Evolutionary conservation across 2,113 vertebrate genomes (phyloP).

Genomic region (Panthera leo): DNA sequence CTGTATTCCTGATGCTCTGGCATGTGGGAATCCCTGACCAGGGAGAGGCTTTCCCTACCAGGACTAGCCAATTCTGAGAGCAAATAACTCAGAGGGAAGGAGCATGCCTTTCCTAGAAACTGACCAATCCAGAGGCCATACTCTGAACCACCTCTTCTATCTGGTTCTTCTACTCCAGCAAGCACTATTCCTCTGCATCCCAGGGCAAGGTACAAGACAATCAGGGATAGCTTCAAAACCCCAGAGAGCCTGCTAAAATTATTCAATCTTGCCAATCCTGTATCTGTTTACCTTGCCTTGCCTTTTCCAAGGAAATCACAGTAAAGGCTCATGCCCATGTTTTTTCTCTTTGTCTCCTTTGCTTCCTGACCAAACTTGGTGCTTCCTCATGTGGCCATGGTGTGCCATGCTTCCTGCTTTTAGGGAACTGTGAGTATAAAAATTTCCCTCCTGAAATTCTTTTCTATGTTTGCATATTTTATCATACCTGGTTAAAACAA

Average conservation of each 20-base stretch:
- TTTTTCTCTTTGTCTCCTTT: neutral
- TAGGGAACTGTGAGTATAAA: neutral
- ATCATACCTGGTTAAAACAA: neutral
- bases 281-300: neutral
- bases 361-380: neutral
- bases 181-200: neutral
- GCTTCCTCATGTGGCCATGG: neutral
- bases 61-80: too few species aligned
- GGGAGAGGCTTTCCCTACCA: neutral
- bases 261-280: neutral
- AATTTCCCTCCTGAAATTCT: neutral
- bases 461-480: neutral
- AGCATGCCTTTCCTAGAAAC: neutral
- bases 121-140: neutral
- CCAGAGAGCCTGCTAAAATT: neutral
- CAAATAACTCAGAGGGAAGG: neutral
- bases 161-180: neutral
- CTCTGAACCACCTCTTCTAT: neutral
- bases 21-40: neutral
- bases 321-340: neutral
- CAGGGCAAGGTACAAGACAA: neutral
- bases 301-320: neutral
- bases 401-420: neutral
- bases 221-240: rapidly evolving
- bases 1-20: neutral